These are phyloP conservation scores for Eupithecia inturbata DNA, from an alignment of 2,888 invertebrate species.

Conservation along the genomic window DNA sequence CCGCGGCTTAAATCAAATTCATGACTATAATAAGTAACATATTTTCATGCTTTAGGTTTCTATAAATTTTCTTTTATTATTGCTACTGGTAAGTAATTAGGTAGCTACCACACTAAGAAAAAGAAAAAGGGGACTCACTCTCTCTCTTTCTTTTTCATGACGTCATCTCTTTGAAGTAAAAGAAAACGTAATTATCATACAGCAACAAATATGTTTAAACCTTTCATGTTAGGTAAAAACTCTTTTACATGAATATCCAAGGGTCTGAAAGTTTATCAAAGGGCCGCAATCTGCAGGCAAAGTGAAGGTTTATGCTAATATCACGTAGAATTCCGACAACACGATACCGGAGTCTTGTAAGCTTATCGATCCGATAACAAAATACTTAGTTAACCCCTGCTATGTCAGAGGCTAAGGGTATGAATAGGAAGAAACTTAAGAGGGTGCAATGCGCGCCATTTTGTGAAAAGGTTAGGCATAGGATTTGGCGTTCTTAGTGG, in stretches of 20 bases:
- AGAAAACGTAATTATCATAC: not conserved
- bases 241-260: conserved; percentile 17
- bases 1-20: too few relatives aligned
- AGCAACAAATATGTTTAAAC: not conserved
- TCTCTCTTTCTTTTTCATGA: too few relatives aligned
- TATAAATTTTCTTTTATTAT: too few relatives aligned
- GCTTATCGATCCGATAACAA: conserved; percentile 10
- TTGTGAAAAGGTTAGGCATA: too few relatives aligned
- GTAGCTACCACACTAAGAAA: too few relatives aligned
- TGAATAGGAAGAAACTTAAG: not conserved
- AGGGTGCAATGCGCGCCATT: too few relatives aligned
- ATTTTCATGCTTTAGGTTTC: too few relatives aligned
- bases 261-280: conserved; percentile 23
- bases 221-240: conserved; percentile 1
- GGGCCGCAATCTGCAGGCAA: conserved; percentile 22
- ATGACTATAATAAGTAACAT: too few relatives aligned
- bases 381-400: not conserved
- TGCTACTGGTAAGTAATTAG: too few relatives aligned
- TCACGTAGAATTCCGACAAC: conserved; percentile 27
- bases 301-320: conserved; percentile 31
- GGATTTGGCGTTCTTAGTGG: too few relatives aligned
- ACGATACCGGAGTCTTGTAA: conserved; percentile 16
- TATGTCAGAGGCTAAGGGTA: not conserved
- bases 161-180: not conserved
- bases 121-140: too few relatives aligned